These are phyloP conservation scores for Amorpha juglandis DNA, from an alignment of 2,888 invertebrate species.

Conservation along the genomic window DNA sequence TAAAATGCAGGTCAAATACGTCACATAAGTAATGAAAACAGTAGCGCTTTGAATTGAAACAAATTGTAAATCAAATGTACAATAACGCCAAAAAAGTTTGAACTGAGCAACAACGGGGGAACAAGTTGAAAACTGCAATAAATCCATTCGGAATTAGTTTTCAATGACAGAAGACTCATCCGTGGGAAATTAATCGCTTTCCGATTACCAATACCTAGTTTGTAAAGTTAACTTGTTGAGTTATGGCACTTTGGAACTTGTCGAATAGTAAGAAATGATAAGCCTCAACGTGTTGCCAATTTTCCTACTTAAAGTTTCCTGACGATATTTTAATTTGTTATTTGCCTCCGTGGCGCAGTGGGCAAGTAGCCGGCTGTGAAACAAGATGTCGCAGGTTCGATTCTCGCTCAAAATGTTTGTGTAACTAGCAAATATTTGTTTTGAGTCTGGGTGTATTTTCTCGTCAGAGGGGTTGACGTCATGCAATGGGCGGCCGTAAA, in stretches of 20 bases:
- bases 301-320: slow-evolving; percentile 16
- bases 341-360: not conserved
- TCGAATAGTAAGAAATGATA: slow-evolving; percentile 24
- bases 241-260: slow-evolving; percentile 54
- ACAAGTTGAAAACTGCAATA: slow-evolving; percentile 59
- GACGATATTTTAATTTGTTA: slow-evolving; percentile 23
- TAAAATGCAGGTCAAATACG: slow-evolving; percentile 18
- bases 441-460: too few relatives aligned
- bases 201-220: slow-evolving; percentile 62
- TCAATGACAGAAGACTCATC: slow-evolving; percentile 66
- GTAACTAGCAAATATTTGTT: too few relatives aligned
- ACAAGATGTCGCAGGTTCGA: too few relatives aligned
- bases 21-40: slow-evolving; percentile 2
- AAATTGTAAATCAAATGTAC: slow-evolving; percentile 18
- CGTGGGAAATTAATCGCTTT: slow-evolving; percentile 64
- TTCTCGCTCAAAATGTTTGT: too few relatives aligned
- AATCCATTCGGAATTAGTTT: slow-evolving; percentile 67
- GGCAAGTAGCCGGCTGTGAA: too few relatives aligned
- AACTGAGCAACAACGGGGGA: slow-evolving; percentile 12
- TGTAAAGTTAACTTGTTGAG: slow-evolving; percentile 60
- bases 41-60: slow-evolving; percentile 1
- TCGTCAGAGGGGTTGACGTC: not conserved
- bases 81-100: slow-evolving; percentile 11
- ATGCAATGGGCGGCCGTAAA: too few relatives aligned
- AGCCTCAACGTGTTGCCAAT: slow-evolving; percentile 22